phyloP scores from a whole-genome alignment of 2,113 vertebrate species.

The Periophthalmus modestus region DNA sequence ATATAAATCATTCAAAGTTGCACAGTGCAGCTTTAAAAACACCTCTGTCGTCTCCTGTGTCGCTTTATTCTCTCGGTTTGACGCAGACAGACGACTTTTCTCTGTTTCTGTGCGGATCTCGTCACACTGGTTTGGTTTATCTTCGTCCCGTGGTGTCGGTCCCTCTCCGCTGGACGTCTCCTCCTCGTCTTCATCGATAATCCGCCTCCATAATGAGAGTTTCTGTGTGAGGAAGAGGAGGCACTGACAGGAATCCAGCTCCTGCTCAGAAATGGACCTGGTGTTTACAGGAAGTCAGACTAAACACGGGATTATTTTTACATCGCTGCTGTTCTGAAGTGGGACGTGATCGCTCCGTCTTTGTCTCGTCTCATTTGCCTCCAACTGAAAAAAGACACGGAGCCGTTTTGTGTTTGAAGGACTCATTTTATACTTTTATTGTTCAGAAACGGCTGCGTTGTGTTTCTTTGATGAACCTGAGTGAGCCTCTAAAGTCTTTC shows the following conservation, averaged over 20 bases:
- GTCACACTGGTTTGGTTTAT: conserved; percentile 42
- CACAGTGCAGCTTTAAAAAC: too few species aligned
- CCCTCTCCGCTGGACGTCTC: conserved; percentile 57
- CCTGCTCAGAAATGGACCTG: conserved; percentile 1
- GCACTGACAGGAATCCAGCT: conserved; percentile 11
- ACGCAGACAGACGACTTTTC: too few species aligned
- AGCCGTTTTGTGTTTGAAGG: background rate
- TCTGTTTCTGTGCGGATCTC: too few species aligned
- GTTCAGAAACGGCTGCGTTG: background rate
- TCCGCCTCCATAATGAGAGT: conserved; percentile 75
- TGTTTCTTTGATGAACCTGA: background rate
- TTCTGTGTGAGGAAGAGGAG: conserved; percentile 40
- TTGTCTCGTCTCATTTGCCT: background rate
- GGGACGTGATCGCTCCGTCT: background rate
- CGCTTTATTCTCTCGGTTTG: too few species aligned
- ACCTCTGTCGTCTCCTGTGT: too few species aligned
- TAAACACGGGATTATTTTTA: background rate
- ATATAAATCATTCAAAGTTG: too few species aligned
- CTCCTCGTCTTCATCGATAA: conserved; percentile 58
- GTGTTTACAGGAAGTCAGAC: background rate
- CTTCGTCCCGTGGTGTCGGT: conserved; percentile 40
- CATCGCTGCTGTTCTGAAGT: background rate
- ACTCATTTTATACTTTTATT: background rate
- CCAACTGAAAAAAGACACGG: background rate
- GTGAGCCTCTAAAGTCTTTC: background rate